These are phyloP conservation scores for Amphiprion percula DNA, from an alignment of 2,113 vertebrate genomes.

Conservation along the genomic window DNA sequence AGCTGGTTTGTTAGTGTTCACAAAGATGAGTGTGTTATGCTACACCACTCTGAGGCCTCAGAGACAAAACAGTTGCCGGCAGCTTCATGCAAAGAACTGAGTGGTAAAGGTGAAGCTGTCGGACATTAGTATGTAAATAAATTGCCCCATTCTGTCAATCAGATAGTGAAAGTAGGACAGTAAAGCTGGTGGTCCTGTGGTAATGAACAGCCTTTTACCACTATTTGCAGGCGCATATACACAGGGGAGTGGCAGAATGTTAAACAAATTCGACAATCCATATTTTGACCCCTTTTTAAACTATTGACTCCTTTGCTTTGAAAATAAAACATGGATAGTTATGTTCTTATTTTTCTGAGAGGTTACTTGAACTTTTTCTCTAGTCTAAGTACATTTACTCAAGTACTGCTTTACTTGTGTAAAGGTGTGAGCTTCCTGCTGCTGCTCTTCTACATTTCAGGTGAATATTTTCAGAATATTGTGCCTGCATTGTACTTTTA, in stretches of 20 bases:
- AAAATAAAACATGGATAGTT: background rate
- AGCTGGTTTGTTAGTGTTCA: slow-evolving; percentile 77
- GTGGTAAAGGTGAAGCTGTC: slow-evolving; percentile 66
- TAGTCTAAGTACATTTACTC: too few relatives aligned
- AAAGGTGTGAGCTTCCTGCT: too few relatives aligned
- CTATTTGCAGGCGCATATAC: slow-evolving; percentile 34
- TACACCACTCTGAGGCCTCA: slow-evolving; percentile 36
- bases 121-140: slow-evolving; percentile 82
- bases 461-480: too few relatives aligned
- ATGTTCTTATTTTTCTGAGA: too few relatives aligned
- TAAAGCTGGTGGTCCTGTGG: slow-evolving; percentile 30
- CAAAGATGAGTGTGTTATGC: slow-evolving; percentile 67
- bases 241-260: slow-evolving; percentile 22
- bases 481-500: too few relatives aligned
- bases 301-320: background rate
- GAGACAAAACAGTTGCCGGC: slow-evolving; percentile 60
- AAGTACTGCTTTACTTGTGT: too few relatives aligned
- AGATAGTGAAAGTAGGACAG: slow-evolving; percentile 71
- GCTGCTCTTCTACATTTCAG: too few relatives aligned
- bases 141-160: slow-evolving; percentile 80
- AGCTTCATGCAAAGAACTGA: slow-evolving; percentile 31
- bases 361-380: too few relatives aligned
- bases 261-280: background rate
- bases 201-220: slow-evolving; percentile 49
- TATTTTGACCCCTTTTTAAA: slow-evolving; percentile 11